phyloP scores from a whole-genome alignment of 2,888 invertebrate species.

The Troilus luridus region DNA sequence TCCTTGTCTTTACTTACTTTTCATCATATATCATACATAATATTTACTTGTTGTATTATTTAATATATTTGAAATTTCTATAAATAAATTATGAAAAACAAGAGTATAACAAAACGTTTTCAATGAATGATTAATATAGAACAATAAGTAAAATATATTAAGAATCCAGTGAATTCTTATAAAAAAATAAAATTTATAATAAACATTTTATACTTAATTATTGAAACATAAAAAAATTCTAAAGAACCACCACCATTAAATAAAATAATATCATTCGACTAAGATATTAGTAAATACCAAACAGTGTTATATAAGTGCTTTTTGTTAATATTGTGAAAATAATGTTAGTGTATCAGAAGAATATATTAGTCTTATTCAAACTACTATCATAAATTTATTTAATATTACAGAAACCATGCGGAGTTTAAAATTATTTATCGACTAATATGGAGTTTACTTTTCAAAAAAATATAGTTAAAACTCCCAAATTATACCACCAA shows the following conservation, averaged over 20 bases:
- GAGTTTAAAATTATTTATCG: neutral
- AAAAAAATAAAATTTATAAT: no score
- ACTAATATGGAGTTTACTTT: neutral
- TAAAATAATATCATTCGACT: neutral
- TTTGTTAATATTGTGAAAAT: slow-evolving; percentile 5
- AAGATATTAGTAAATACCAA: neutral
- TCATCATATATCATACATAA: no score
- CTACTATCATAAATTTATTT: slow-evolving; percentile 23
- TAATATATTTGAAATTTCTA: no score
- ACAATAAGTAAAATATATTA: neutral
- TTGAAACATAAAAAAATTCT: neutral
- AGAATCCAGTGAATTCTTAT: no score
- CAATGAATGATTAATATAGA: neutral
- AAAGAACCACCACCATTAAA: slow-evolving; percentile 12
- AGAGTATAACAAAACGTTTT: neutral
- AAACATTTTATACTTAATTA: neutral
- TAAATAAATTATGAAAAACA: neutral
- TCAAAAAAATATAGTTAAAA: neutral
- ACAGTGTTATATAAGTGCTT: slow-evolving; percentile 12
- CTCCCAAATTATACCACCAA: slow-evolving; percentile 41
- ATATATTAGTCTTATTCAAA: slow-evolving; percentile 16
- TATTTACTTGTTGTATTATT: no score
- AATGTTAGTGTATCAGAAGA: neutral
- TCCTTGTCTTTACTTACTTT: no score
- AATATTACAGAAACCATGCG: slow-evolving; percentile 40